Evolutionary conservation across 1,140 invertebrate genomes (phyloP).

Genomic region (Drosophila tropicalis): DNA sequence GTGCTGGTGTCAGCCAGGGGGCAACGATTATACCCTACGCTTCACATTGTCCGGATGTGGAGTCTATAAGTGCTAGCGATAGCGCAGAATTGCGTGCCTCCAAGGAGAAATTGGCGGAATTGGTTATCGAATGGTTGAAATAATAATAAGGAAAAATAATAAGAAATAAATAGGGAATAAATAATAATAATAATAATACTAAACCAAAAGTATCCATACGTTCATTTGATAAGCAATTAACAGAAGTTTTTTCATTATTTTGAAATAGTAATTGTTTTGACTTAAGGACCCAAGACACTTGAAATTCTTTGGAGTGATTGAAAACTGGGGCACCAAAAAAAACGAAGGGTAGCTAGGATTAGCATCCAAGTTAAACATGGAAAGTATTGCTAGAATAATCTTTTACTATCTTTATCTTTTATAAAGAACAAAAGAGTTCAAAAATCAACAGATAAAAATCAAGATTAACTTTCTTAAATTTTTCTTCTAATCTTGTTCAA

Average conservation of each 20-base stretch:
- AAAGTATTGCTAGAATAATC: too few species aligned
- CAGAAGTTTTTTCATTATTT: neutral
- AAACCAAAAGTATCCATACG: neutral
- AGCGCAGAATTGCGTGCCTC: conserved; percentile 83
- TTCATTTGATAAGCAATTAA: neutral
- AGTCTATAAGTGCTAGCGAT: conserved; percentile 83
- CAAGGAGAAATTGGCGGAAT: conserved; percentile 52
- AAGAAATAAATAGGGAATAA: neutral
- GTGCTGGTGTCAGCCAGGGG: conserved; percentile 79
- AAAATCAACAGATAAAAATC: too few species aligned
- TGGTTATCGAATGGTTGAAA: conserved; percentile 67
- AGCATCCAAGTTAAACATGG: too few species aligned
- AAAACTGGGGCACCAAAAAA: too few species aligned
- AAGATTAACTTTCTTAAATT: too few species aligned
- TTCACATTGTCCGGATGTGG: conserved; percentile 88
- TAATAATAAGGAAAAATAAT: neutral
- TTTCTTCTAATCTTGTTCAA: too few species aligned
- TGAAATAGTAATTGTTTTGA: too few species aligned
- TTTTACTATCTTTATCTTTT: too few species aligned
- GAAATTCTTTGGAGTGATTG: too few species aligned
- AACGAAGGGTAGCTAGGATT: too few species aligned
- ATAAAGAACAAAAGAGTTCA: too few species aligned
- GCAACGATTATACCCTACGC: conserved; percentile 79
- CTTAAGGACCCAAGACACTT: too few species aligned
- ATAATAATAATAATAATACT: neutral